Percentiles rank a stretch among this genome's conserved stretches.
Evolutionary conservation across 2,113 vertebrate species (phyloP).

Genomic region (Chloropsis cyanopogon): DNA sequence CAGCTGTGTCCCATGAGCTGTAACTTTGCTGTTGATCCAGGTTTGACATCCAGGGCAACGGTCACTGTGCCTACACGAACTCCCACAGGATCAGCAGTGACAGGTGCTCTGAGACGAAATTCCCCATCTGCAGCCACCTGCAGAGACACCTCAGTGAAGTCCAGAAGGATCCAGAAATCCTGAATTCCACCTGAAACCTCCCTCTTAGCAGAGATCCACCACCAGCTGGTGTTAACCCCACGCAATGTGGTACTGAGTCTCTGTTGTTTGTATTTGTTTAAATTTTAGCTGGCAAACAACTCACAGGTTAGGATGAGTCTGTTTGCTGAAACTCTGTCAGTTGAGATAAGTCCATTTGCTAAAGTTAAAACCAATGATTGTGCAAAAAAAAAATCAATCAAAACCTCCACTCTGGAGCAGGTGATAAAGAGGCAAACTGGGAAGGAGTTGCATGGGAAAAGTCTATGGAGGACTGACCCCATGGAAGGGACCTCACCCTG

Average conservation of each 20-base stretch:
- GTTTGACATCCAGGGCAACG: neutral
- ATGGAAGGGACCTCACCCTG: neutral
- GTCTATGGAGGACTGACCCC: neutral
- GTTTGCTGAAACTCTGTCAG: neutral
- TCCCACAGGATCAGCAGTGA: neutral
- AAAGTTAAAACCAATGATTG: neutral
- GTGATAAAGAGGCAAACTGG: neutral
- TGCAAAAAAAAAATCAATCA: neutral
- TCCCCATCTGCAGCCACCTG: neutral
- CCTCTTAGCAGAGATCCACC: neutral
- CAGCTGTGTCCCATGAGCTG: neutral
- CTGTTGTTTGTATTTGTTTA: rapidly evolving
- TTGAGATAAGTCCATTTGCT: neutral
- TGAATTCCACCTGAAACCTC: neutral
- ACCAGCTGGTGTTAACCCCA: neutral
- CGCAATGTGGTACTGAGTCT: rapidly evolving
- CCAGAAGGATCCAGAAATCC: neutral
- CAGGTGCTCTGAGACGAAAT: neutral
- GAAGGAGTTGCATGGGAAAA: neutral
- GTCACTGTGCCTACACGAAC: neutral
- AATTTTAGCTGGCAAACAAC: neutral
- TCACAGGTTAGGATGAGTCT: neutral
- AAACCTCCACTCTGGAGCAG: neutral
- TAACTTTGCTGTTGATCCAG: neutral
- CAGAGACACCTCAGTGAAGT: neutral